phyloP scores from a whole-genome alignment of 2,113 vertebrate genomes.

The Esox niger region DNA sequence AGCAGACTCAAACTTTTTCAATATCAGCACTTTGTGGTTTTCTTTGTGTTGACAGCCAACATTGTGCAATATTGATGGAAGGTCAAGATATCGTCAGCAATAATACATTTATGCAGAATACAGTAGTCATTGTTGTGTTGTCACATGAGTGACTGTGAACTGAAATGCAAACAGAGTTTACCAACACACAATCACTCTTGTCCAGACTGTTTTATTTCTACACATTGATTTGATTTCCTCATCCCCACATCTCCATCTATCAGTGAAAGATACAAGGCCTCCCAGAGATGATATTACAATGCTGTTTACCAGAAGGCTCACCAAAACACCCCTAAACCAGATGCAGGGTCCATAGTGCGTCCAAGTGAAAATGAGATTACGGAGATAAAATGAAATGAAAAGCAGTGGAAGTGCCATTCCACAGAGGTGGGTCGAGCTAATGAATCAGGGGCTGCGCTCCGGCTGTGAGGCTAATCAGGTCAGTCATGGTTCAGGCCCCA shows the following conservation, averaged over 20 bases:
- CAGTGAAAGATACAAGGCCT: neutral
- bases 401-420: slow-evolving; percentile 38
- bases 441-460: slow-evolving; percentile 39
- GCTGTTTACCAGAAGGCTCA: slow-evolving; percentile 3
- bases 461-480: slow-evolving; percentile 46
- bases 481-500: slow-evolving; percentile 27
- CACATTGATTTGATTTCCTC: slow-evolving; percentile 5
- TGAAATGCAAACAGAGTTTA: slow-evolving; percentile 11
- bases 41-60: slow-evolving; percentile 10
- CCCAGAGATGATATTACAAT: slow-evolving; percentile 7
- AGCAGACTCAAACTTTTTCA: neutral
- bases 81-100: neutral
- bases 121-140: neutral
- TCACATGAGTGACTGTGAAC: neutral
- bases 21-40: slow-evolving; percentile 1
- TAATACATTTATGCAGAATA: neutral
- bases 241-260: too few species aligned
- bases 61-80: neutral
- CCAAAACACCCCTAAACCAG: slow-evolving; percentile 9
- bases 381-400: slow-evolving; percentile 55
- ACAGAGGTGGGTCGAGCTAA: slow-evolving; percentile 30
- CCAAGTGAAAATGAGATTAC: slow-evolving; percentile 44
- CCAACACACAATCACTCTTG: neutral
- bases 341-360: slow-evolving; percentile 12
- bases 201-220: slow-evolving; percentile 4